These are phyloP conservation scores for Bombus sylvicola DNA, from an alignment of 1,140 invertebrate species.

Conservation along the genomic window DNA sequence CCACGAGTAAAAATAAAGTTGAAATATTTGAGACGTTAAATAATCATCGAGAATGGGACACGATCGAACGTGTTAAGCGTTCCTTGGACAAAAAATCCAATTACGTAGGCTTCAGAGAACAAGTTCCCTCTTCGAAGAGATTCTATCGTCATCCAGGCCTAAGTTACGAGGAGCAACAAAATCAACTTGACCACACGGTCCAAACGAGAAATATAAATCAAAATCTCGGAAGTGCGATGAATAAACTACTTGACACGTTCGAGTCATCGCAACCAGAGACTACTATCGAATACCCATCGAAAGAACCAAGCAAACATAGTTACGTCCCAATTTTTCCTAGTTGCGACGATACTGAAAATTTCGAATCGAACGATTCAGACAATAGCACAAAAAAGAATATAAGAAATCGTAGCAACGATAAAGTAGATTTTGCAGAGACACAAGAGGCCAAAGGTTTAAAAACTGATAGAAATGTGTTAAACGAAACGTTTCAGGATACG, in stretches of 20 bases:
- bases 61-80: conserved; percentile 37
- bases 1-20: background rate
- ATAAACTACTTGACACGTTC: conserved; percentile 7
- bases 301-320: background rate
- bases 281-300: background rate
- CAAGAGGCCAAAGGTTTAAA: background rate
- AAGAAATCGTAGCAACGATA: background rate
- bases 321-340: background rate
- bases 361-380: background rate
- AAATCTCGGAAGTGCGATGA: background rate
- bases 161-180: conserved; percentile 17
- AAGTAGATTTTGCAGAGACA: background rate
- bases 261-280: background rate
- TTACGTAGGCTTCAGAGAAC: background rate
- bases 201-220: background rate
- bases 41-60: background rate
- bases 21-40: background rate
- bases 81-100: background rate
- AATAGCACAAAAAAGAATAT: background rate
- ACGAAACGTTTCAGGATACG: background rate
- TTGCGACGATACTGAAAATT: background rate
- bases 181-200: background rate
- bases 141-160: conserved; percentile 36
- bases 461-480: too few species aligned
- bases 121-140: conserved; percentile 3